phyloP scores from a whole-genome alignment of 2,797 vertebrate genomes.

The Pogonophryne albipinna region DNA sequence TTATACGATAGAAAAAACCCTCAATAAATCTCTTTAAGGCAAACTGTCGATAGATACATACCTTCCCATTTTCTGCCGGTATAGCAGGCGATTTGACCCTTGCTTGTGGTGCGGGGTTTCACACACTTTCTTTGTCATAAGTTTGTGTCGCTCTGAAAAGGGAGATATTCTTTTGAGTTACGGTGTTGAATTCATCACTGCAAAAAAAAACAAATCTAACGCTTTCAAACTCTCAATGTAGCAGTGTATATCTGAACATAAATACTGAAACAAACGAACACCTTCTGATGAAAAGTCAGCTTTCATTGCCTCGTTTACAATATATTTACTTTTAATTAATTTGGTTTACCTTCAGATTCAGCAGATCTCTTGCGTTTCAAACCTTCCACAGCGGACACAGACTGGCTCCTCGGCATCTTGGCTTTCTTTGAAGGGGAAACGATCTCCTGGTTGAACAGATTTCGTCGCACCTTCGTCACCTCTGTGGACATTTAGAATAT shows the following conservation, averaged over 20 bases:
- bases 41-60: slow-evolving; percentile 53
- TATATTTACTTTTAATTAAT: background rate
- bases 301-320: background rate
- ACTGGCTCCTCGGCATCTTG: slow-evolving; percentile 91
- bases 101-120: slow-evolving; percentile 96
- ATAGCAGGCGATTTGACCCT: slow-evolving; percentile 88
- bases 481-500: slow-evolving; percentile 78
- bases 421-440: slow-evolving; percentile 87
- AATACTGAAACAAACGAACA: background rate
- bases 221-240: too few species aligned
- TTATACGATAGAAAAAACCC: background rate
- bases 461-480: slow-evolving; percentile 95
- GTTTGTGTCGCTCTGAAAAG: slow-evolving; percentile 85
- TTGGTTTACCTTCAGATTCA: slow-evolving; percentile 69
- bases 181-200: too few species aligned
- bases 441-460: slow-evolving; percentile 91
- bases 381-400: slow-evolving; percentile 92
- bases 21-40: background rate
- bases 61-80: slow-evolving; percentile 92
- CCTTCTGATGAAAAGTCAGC: background rate
- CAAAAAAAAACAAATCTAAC: too few species aligned
- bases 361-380: slow-evolving; percentile 80
- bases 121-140: slow-evolving; percentile 92
- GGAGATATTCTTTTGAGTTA: background rate
- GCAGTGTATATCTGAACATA: background rate